Base-by-base conservation (phyloP, 2,797 vertebrate genomes). In the Macroramphosus scolopax region DNA sequence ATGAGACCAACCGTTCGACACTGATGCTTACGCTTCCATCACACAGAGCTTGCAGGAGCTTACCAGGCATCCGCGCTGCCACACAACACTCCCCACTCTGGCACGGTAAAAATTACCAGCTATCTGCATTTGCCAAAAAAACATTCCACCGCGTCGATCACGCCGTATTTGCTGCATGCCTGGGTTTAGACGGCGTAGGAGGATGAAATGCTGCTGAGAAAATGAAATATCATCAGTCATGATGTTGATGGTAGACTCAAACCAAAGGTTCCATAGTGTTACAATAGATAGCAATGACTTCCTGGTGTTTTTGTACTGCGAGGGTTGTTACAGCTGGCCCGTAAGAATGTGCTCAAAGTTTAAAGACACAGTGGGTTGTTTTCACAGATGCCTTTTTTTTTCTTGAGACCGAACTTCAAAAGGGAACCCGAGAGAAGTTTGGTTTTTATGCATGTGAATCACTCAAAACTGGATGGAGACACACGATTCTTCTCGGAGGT, bases 311-410 rank as follows among this genome's bases (percentile, higher is more conserved):
- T 80, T 84, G 86, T 85, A 77, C 68, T 57, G 86, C 81, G 81
- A 71, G 78, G 85, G 91, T 93, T 94, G 89, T 92, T 92, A 91
- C 93, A 96, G 93, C 93, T 95, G 93, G 87, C 72, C 80, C 63
- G 74, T 65, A 78, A 92, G 93, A 93, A 92, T 91, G 88, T 85
- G 87, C 86, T 91, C 88, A 89, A 88, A 92, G 89, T 93, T 94
- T 92, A 93, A 91, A 93, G 90, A 88, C 87, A 92, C 91, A 91
- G 80, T 88, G 87, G 88, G 84, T 90, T 97, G 93, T 95, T 97
- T 95, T 88, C 75, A 93, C 94, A 97, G 93, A 95, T 95, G 94
- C 90, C 73, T 89, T 77, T 77, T 87, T 89, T 87, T 64, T 66
- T 54, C 52, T 35, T 20, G 39, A 65, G 88, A 87, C 81, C 84